Evolutionary conservation across 2,113 vertebrate genomes (phyloP).

Genomic region (Sorex fumeus): DNA sequence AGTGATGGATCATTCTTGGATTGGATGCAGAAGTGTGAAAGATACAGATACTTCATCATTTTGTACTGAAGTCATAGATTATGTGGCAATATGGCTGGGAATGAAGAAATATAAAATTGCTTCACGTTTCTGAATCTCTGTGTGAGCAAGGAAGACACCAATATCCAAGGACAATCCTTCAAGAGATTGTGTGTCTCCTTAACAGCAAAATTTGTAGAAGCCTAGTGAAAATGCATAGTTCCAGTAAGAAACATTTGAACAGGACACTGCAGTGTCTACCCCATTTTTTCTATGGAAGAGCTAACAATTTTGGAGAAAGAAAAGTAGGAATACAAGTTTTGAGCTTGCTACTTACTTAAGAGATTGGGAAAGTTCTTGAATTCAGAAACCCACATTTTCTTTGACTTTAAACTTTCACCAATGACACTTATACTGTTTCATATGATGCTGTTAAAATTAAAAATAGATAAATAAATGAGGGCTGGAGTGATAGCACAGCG

Average conservation of each 20-base stretch:
- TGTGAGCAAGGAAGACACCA: constrained; percentile 11
- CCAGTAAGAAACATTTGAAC: background rate
- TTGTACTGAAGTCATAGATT: background rate
- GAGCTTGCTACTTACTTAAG: background rate
- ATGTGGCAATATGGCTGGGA: background rate
- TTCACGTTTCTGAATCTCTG: background rate
- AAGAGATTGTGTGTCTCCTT: background rate
- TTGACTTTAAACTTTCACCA: constrained; percentile 1
- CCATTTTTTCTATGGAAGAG: background rate
- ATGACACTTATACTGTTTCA: background rate
- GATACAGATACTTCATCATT: constrained; percentile 1
- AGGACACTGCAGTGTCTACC: background rate
- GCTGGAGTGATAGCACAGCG: too few species aligned
- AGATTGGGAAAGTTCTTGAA: constrained; percentile 25
- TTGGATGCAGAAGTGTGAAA: background rate
- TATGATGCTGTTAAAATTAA: background rate
- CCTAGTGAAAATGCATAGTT: background rate
- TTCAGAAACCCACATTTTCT: background rate
- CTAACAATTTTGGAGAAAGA: background rate
- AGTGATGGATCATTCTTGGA: background rate
- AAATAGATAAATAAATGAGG: background rate
- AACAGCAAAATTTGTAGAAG: constrained; percentile 9
- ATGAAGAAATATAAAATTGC: background rate
- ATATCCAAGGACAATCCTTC: background rate
- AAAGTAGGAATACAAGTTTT: background rate